Evolutionary conservation across 2,888 invertebrate genomes (phyloP), one percentile per base, ranked within the genome.

Genomic region (Lycia hirtaria): DNA sequence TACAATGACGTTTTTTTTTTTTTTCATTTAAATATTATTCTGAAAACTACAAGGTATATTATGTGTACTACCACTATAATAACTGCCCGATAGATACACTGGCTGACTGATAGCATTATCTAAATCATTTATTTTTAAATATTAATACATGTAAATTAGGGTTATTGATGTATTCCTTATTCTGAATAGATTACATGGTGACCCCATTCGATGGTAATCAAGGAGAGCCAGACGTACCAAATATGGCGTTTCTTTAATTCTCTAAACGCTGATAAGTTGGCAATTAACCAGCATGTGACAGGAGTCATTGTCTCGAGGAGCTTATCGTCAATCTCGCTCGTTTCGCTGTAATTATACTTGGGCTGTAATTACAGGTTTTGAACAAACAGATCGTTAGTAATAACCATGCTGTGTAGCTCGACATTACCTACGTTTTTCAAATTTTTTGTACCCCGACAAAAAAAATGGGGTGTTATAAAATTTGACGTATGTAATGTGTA

Each of bases 171-270:
- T 24, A 24, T 24, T 24, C 9, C 24, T 24, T 24, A 24, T 37
- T 19, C 19, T 4, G 19, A 20, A 37, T 19, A 20, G n/a, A 15
- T 47, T 47, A n/a, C 0, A 35, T 47, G 30, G 50, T 32, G 6
- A 22, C 50, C 30, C 50, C 24, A 41, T 54, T 30, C 35, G 19
- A 57, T 44, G 56, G 62, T 56, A 59, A 56, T 56, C 9, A 22
- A 22, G 50, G 51, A 54, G 19, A 50, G 50, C 44, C 55, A 41
- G 41, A 41, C 48, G 55, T 32, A n/a, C 37, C 19, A 3, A 37
- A n/a, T 17, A 41, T 52, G 26, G 37, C 52, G 57, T 60, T 60
- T 49, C 51, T 32, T 52, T 52, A 45, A 57, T 60, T 57, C 14
- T 51, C 30, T 50, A 30, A 51, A 26, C 28, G 24, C 35, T 24